A percentile compares a stretch with the other conserved stretches of the same genome.
Evolutionary conservation across 2,797 vertebrate genomes (phyloP).

Genomic region (Nyctalus aviator): DNA sequence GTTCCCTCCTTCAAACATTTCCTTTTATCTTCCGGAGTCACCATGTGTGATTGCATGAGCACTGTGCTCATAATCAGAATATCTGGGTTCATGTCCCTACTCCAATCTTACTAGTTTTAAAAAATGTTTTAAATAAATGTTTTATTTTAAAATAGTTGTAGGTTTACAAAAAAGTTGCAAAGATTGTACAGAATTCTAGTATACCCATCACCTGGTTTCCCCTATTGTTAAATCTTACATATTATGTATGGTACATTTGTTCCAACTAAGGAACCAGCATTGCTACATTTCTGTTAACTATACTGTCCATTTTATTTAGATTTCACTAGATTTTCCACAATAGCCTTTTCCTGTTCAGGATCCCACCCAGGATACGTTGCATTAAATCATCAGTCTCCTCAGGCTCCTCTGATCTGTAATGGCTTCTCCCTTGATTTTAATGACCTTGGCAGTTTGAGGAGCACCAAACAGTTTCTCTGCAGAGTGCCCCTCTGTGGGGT

Average conservation of each 20-base stretch:
- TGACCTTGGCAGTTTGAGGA: background rate
- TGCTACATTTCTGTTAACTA: background rate
- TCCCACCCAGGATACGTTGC: background rate
- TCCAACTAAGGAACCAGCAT: background rate
- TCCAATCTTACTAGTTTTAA: background rate
- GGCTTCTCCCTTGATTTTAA: background rate
- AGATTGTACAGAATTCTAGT: background rate
- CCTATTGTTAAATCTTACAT: background rate
- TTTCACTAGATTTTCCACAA: background rate
- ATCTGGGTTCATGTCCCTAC: background rate
- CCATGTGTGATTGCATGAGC: background rate
- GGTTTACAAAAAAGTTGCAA: background rate
- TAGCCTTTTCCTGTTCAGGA: background rate
- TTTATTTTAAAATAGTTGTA: slow-evolving; percentile 12
- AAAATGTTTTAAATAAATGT: background rate
- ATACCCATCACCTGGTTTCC: background rate
- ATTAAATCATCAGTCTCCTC: background rate
- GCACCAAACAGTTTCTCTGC: background rate
- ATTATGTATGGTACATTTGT: background rate
- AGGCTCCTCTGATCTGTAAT: too few relatives aligned
- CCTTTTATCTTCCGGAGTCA: background rate
- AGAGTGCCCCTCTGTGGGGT: background rate
- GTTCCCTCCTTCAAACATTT: background rate
- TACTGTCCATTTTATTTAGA: background rate
- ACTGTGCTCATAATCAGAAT: background rate